Conservation (phyloP, 2,888 invertebrate genomes). For the Autographa pulchrina region DNA sequence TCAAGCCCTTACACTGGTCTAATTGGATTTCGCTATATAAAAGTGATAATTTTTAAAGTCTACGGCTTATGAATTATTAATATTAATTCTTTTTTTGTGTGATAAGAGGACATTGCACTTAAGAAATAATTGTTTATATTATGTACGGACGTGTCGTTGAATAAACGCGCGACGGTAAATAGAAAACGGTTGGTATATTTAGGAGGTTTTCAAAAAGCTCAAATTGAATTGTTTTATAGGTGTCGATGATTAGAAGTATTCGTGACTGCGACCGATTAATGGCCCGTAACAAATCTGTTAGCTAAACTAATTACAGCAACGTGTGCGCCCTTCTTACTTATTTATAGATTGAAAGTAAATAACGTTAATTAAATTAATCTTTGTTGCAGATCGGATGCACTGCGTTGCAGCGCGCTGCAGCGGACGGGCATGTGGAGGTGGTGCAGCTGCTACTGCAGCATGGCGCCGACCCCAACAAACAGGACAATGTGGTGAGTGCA, state of each 20-base stretch:
- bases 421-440: constrained; percentile 96
- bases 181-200: too few relatives aligned
- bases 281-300: background rate
- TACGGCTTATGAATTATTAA: constrained; percentile 44
- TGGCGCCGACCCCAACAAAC: constrained; percentile 95
- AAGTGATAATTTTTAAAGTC: constrained; percentile 32
- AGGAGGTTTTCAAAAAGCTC: background rate
- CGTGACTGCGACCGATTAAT: background rate
- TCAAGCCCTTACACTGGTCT: constrained; percentile 21
- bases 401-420: constrained; percentile 96
- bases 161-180: background rate
- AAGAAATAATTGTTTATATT: constrained; percentile 1
- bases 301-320: background rate
- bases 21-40: constrained; percentile 41
- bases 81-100: constrained; percentile 12
- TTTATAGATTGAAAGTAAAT: background rate
- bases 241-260: background rate
- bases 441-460: constrained; percentile 95
- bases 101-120: constrained; percentile 6
- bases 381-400: constrained; percentile 94
- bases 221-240: background rate
- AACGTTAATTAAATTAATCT: constrained; percentile 5
- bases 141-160: background rate
- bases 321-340: too few relatives aligned
- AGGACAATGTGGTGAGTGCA: constrained; percentile 93